Conservation (phyloP, 2,113 vertebrate species). For the Himantopus leucocephalus region DNA sequence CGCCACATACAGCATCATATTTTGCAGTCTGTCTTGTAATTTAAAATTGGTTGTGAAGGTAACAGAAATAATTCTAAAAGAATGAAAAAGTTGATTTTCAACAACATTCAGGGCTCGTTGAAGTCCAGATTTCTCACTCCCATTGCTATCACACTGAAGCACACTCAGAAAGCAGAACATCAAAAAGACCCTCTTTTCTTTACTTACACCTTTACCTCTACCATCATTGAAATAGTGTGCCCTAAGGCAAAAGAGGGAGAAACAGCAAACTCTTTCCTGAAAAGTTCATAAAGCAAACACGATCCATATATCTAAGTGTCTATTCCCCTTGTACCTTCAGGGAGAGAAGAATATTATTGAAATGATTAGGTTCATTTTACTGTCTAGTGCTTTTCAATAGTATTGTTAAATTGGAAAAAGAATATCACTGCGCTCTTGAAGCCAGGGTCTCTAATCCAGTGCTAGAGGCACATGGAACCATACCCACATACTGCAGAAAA, state of each 20-base stretch:
- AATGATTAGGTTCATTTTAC: constrained; percentile 62
- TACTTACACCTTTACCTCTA: constrained; percentile 16
- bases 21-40: background rate
- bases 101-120: background rate
- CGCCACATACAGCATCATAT: background rate
- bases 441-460: constrained; percentile 14
- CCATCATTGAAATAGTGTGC: background rate
- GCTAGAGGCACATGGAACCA: constrained; percentile 9
- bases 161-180: background rate
- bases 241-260: background rate
- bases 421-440: background rate
- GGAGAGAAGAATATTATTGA: constrained; percentile 29
- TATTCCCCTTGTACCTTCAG: constrained; percentile 37
- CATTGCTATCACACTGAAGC: background rate
- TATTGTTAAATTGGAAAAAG: constrained; percentile 40
- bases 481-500: background rate
- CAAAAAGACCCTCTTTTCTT: background rate
- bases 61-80: background rate
- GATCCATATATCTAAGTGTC: constrained; percentile 16
- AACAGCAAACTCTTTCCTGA: constrained; percentile 11
- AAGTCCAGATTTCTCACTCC: background rate
- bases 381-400: constrained; percentile 48
- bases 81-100: background rate
- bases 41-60: background rate
- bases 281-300: constrained; percentile 61